Evolutionary conservation across 2,113 vertebrate genomes (phyloP).

Genomic region (Myotis brandtii): DNA sequence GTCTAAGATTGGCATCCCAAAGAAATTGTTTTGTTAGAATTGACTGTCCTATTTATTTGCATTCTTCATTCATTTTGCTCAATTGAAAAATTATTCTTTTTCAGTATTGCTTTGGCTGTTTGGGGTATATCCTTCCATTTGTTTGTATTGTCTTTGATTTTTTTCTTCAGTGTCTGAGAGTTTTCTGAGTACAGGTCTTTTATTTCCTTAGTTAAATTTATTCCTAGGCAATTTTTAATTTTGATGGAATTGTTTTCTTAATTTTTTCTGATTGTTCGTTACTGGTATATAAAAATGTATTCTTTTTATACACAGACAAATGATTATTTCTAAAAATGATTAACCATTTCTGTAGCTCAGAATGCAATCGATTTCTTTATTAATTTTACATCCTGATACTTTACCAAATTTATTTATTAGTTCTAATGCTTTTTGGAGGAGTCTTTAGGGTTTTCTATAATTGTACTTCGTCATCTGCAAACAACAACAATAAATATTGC

Average conservation of each 20-base stretch:
- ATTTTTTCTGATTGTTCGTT: not conserved
- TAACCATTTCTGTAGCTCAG: not conserved
- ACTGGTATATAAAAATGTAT: not conserved
- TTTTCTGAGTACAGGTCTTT: not conserved
- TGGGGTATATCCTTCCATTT: not conserved
- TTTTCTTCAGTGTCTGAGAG: not conserved
- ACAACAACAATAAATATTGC: not conserved
- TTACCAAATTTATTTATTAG: not conserved
- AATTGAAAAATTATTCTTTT: not conserved
- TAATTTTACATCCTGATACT: not conserved
- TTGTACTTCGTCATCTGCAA: not conserved
- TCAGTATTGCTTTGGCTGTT: not conserved
- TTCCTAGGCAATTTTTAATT: not conserved
- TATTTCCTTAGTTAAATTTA: not conserved
- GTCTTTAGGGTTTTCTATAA: not conserved
- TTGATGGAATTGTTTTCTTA: not conserved
- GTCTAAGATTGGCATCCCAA: not conserved
- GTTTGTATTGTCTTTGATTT: not conserved
- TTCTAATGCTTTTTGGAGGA: not conserved
- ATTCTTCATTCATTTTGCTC: not conserved
- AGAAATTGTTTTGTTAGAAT: slow-evolving; percentile 32
- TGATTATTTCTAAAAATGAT: slow-evolving; percentile 47
- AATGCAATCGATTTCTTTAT: not conserved
- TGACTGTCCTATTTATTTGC: not conserved
- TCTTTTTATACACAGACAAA: not conserved